These are phyloP conservation scores for Luehdorfia chinensis DNA, from an alignment of 1,140 invertebrate species.

Conservation along the genomic window DNA sequence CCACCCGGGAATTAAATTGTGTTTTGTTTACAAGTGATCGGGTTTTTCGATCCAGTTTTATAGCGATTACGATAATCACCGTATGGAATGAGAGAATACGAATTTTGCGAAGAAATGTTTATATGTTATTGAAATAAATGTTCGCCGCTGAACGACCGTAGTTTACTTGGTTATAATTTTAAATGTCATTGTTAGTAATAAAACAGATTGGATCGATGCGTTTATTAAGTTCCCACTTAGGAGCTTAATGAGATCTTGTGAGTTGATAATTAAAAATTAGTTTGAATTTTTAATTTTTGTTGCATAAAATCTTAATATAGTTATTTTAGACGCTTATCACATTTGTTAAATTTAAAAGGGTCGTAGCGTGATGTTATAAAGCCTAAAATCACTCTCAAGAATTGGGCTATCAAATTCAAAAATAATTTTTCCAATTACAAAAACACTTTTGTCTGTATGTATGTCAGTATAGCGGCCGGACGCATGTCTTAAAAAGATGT, in stretches of 20 bases:
- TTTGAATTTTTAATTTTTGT: too few relatives aligned
- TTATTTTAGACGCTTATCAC: too few relatives aligned
- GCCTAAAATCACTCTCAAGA: too few relatives aligned
- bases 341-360: too few relatives aligned
- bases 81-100: neutral
- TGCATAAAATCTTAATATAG: too few relatives aligned
- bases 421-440: too few relatives aligned
- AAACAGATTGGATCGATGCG: neutral
- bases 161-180: constrained; percentile 20
- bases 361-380: too few relatives aligned
- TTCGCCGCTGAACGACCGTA: constrained; percentile 1
- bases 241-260: neutral
- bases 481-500: too few relatives aligned
- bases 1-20: constrained; percentile 20
- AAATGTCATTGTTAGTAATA: constrained; percentile 7
- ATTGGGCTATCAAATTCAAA: too few relatives aligned
- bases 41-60: constrained; percentile 12
- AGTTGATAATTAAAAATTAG: neutral
- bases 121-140: neutral
- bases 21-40: constrained; percentile 15
- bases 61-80: constrained; percentile 2
- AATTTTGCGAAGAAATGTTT: constrained; percentile 3
- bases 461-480: too few relatives aligned
- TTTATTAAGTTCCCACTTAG: neutral
- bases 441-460: too few relatives aligned